A percentile compares a stretch with the other conserved stretches of the same genome.
These are phyloP conservation scores for Fragum sueziense DNA, from an alignment of 2,888 invertebrate genomes.

Conservation along the genomic window DNA sequence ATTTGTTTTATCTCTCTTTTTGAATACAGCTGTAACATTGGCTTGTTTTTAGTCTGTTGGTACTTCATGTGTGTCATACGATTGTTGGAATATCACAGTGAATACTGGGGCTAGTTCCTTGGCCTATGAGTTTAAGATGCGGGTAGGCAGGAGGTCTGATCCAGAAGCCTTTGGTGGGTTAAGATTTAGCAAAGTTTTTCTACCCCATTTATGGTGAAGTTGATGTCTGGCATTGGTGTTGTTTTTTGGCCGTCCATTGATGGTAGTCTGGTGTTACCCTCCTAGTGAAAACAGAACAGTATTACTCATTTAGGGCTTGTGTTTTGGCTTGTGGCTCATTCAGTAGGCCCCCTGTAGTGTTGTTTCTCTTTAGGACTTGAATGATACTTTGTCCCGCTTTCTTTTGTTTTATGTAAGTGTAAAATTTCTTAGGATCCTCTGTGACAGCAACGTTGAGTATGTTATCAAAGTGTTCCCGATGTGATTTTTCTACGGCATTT, in stretches of 20 bases:
- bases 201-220: constrained; percentile 24
- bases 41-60: constrained; percentile 26
- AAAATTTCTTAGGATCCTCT: constrained; percentile 36
- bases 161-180: constrained; percentile 38
- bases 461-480: constrained; percentile 17
- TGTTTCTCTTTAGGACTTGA: background rate
- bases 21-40: constrained; percentile 18
- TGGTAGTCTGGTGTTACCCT: constrained; percentile 28
- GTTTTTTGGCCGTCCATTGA: background rate
- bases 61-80: constrained; percentile 27
- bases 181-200: constrained; percentile 24
- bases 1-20: constrained; percentile 23
- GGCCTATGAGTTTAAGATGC: constrained; percentile 27
- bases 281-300: constrained; percentile 38
- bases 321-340: constrained; percentile 16
- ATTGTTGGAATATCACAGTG: constrained; percentile 29
- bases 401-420: constrained; percentile 16
- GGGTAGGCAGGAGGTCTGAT: constrained; percentile 25
- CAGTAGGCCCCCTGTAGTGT: background rate
- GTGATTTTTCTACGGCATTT: constrained; percentile 15
- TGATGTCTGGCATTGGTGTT: constrained; percentile 18
- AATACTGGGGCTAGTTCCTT: constrained; percentile 31
- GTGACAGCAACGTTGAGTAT: constrained; percentile 22
- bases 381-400: background rate
- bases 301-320: constrained; percentile 23